A percentile compares a stretch with the other conserved stretches of the same genome.
Conservation (phyloP, 2,888 invertebrate genomes). For the Leucophenga montana region DNA sequence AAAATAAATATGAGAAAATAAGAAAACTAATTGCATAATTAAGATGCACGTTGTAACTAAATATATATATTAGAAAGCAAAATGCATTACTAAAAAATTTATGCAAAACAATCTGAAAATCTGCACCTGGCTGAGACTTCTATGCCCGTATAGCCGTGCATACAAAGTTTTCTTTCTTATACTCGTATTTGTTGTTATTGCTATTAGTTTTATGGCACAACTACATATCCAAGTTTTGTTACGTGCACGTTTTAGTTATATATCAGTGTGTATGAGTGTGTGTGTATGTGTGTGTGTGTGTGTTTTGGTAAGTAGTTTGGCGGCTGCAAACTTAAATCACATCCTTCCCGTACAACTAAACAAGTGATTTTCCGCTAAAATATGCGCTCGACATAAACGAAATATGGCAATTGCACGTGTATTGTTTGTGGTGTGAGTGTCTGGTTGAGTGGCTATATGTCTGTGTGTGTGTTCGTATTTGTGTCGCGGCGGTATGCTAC, state of each 20-base stretch:
- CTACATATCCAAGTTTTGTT: neutral
- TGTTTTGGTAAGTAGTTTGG: conserved; percentile 27
- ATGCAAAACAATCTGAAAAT: no score
- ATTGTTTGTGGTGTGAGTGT: no score
- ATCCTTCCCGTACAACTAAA: conserved; percentile 70
- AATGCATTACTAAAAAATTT: no score
- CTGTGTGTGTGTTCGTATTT: neutral
- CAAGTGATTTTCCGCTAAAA: conserved; percentile 68
- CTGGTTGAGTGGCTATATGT: neutral
- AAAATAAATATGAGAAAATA: no score
- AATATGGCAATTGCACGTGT: conserved; percentile 24
- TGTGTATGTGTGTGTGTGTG: conserved; percentile 19
- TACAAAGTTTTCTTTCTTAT: no score
- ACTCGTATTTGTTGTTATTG: conserved; percentile 21
- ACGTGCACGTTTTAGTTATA: neutral
- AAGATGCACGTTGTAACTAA: no score
- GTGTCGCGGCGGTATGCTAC: conserved; percentile 9
- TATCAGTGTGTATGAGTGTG: neutral
- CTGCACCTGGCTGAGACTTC: neutral
- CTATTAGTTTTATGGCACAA: conserved; percentile 22
- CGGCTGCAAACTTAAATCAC: conserved; percentile 68
- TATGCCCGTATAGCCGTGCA: no score
- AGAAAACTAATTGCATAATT: no score
- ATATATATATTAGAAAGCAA: neutral
- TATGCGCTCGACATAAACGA: conserved; percentile 38